Conservation (phyloP, 2,888 invertebrate species). For the Cyclophora punctaria region DNA sequence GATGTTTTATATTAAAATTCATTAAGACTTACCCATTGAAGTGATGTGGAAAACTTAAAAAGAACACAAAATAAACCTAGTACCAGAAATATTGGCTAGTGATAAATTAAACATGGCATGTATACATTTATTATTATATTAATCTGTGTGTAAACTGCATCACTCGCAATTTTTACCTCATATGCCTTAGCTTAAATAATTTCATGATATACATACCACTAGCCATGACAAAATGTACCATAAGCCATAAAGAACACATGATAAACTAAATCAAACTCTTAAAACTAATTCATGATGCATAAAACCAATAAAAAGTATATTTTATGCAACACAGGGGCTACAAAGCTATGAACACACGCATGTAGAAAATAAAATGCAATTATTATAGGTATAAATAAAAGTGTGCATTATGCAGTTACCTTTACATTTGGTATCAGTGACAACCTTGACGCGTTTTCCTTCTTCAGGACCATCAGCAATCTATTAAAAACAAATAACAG, state of each 20-base stretch:
- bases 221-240: too few relatives aligned
- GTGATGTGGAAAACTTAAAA: constrained; percentile 7
- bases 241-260: neutral
- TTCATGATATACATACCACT: too few relatives aligned
- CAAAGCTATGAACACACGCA: constrained; percentile 68
- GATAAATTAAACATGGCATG: too few relatives aligned
- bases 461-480: constrained; percentile 49
- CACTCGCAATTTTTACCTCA: too few relatives aligned
- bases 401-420: constrained; percentile 25
- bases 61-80: neutral
- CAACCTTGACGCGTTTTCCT: constrained; percentile 53
- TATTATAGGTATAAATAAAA: too few relatives aligned
- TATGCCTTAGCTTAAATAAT: too few relatives aligned
- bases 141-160: too few relatives aligned
- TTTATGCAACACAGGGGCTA: constrained; percentile 11
- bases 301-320: constrained; percentile 19
- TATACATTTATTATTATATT: too few relatives aligned
- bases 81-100: too few relatives aligned
- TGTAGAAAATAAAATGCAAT: constrained; percentile 10
- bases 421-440: constrained; percentile 32
- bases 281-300: constrained; percentile 15
- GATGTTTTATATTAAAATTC: too few relatives aligned
- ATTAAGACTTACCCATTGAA: too few relatives aligned
- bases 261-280: constrained; percentile 2
- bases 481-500: constrained; percentile 20